Conservation (phyloP, 2,113 vertebrate genomes). For the Psilopogon haemacephalus region DNA sequence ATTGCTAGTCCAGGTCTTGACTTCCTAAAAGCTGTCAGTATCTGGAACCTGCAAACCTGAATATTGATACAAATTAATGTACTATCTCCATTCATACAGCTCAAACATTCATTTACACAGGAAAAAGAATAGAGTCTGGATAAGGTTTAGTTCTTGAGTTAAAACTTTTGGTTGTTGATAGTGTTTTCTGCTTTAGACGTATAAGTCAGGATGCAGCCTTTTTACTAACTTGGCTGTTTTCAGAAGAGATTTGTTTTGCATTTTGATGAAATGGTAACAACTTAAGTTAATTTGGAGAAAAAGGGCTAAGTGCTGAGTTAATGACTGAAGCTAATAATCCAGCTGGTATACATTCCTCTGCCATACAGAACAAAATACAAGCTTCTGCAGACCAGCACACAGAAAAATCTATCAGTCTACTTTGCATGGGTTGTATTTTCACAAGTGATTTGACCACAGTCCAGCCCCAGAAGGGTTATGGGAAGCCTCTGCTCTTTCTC, state of each 20-base stretch:
- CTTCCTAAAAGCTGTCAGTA: not conserved
- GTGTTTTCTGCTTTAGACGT: not conserved
- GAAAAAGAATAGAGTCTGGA: not conserved
- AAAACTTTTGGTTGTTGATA: not conserved
- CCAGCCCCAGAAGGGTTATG: not conserved
- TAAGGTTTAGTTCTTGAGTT: not conserved
- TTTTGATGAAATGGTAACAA: not conserved
- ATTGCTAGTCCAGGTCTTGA: not conserved
- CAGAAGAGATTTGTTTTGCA: not conserved
- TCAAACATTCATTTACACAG: not conserved
- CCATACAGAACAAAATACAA: not conserved
- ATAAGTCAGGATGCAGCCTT: not conserved
- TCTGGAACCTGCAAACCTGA: not conserved
- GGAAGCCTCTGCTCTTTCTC: not conserved
- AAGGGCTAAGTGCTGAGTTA: not conserved
- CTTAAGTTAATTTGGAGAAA: not conserved
- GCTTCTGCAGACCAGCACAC: not conserved
- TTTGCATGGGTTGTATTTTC: not conserved
- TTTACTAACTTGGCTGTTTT: not conserved
- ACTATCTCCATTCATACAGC: not conserved
- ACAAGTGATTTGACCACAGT: not conserved
- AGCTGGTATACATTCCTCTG: not conserved
- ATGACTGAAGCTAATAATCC: not conserved
- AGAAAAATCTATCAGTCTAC: not conserved
- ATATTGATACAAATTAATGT: not conserved